These are phyloP conservation scores for Malacosoma neustria DNA, from an alignment of 2,888 invertebrate species.

Conservation along the genomic window DNA sequence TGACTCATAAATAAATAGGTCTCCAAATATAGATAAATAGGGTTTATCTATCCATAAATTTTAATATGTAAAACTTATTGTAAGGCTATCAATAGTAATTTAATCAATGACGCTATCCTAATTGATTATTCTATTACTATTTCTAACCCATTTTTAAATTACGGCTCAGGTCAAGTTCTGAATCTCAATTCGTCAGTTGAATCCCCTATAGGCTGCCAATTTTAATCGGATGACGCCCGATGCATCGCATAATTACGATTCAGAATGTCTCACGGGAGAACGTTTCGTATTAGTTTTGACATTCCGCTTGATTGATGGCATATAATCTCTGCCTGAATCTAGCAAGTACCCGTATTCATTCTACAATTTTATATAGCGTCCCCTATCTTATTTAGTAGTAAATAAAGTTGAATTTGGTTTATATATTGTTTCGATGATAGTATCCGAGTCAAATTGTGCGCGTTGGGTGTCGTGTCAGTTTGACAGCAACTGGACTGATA, in stretches of 20 bases:
- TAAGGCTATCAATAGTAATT: no score
- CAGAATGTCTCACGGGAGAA: conserved; percentile 63
- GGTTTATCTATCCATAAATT: no score
- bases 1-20: no score
- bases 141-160: conserved; percentile 7
- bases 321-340: conserved; percentile 65
- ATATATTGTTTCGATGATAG: conserved; percentile 30
- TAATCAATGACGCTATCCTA: background rate
- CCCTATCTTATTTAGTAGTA: conserved; percentile 11
- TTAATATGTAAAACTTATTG: no score
- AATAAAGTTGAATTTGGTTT: conserved; percentile 19
- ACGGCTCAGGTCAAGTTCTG: conserved; percentile 4
- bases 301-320: conserved; percentile 70
- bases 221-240: conserved; percentile 65
- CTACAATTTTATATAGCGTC: conserved; percentile 15
- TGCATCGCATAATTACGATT: conserved; percentile 68
- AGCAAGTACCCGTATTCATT: conserved; percentile 51
- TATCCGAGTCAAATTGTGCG: conserved; percentile 59
- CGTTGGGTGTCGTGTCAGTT: conserved; percentile 39
- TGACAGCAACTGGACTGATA: conserved; percentile 50
- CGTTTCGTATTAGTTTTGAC: conserved; percentile 71
- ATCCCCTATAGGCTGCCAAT: conserved; percentile 67
- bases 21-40: no score
- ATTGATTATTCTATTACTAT: background rate
- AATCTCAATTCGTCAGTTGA: conserved; percentile 23